Conservation (phyloP, 1,140 invertebrate species). For the Pseudomyrmex flavicornis region DNA sequence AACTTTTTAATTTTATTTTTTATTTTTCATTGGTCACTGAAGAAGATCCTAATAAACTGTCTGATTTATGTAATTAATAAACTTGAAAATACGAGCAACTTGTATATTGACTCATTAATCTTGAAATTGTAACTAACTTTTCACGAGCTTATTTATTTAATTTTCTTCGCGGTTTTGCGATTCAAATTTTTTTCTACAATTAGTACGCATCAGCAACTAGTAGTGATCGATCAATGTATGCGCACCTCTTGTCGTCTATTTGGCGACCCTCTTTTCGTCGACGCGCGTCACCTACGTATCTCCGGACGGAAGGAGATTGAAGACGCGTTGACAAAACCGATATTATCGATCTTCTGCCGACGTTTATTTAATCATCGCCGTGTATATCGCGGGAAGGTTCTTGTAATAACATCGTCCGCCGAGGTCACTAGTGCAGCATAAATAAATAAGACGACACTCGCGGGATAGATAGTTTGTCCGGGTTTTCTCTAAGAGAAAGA, state of each 20-base stretch:
- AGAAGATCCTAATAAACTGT: no score
- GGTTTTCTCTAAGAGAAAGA: not conserved
- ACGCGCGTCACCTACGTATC: constrained; percentile 13
- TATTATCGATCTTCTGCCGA: constrained; percentile 42
- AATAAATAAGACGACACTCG: constrained; percentile 68
- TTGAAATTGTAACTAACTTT: not conserved
- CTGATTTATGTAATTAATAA: no score
- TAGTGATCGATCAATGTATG: constrained; percentile 7
- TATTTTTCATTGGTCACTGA: no score
- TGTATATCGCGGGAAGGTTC: constrained; percentile 55
- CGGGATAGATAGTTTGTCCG: constrained; percentile 66
- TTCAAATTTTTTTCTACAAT: not conserved
- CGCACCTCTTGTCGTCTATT: not conserved
- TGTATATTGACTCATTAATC: no score
- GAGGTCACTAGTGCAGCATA: constrained; percentile 67
- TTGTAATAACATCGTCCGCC: constrained; percentile 72
- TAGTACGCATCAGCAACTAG: not conserved
- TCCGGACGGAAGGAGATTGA: not conserved
- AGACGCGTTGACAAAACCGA: constrained; percentile 53
- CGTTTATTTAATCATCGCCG: constrained; percentile 65
- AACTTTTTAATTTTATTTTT: no score
- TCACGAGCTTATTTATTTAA: not conserved
- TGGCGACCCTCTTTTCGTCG: not conserved
- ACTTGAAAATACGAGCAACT: no score
- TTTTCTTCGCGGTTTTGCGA: not conserved